Evolutionary conservation across 2,888 invertebrate genomes (phyloP).

Genomic region (Agrochola lychnidis): DNA sequence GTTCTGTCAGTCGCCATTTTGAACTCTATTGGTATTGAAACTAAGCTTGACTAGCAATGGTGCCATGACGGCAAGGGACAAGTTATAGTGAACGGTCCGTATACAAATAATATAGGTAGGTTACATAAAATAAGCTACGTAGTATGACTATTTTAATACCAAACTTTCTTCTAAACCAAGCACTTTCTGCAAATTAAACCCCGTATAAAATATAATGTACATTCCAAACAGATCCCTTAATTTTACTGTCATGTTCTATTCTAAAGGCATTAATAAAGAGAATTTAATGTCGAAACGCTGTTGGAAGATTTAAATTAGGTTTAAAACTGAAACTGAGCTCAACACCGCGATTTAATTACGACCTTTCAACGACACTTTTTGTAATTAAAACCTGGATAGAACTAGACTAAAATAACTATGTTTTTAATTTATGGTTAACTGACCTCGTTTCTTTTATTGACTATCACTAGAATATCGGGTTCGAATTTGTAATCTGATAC

Average conservation of each 20-base stretch:
- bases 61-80: no score
- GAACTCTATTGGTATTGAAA: no score
- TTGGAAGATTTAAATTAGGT: conserved; percentile 58
- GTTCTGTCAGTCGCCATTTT: no score
- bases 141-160: not conserved
- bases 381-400: conserved; percentile 52
- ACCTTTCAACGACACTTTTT: conserved; percentile 54
- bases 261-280: conserved; percentile 39
- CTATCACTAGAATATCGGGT: conserved; percentile 13
- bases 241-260: conserved; percentile 21
- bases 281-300: conserved; percentile 47
- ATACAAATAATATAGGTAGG: not conserved
- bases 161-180: not conserved
- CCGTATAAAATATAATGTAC: not conserved
- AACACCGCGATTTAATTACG: conserved; percentile 59
- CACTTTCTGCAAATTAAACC: not conserved
- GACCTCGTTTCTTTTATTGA: not conserved
- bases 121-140: not conserved
- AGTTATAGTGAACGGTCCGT: no score
- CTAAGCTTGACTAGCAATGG: no score
- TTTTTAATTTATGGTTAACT: conserved; percentile 17
- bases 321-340: conserved; percentile 56
- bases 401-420: conserved; percentile 37
- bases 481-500: not conserved
- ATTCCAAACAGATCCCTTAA: conserved; percentile 23